Base-by-base conservation (phyloP, 2,113 vertebrate genomes). In the Stomatorhinus ivindoensis region DNA sequence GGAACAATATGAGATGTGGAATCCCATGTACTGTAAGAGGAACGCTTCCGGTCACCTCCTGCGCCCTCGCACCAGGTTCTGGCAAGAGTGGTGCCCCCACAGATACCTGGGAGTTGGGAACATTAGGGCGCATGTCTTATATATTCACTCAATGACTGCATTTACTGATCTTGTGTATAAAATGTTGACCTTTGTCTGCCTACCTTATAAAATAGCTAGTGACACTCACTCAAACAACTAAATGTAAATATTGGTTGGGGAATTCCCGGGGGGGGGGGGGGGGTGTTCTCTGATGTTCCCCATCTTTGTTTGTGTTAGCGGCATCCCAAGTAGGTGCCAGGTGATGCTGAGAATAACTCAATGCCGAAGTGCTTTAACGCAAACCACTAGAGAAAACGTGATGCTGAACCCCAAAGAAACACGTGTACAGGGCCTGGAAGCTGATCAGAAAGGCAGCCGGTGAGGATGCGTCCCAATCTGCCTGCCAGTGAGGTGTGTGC, bases 301-400 rank as follows among this genome's bases (percentile, higher is more conserved):
- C 61, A 76, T 65, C 85, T 88, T 91, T 91, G 15, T 76, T 65
- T 39, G 31, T 91, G 8, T 90, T 87, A 88, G 90, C 89, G 88
- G 84, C 89, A 90, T 92, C 89, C 39, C 17, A 21, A 44, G 53
- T 35, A 39, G 76, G 15, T 82, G 35, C 8, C 80, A 47, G 44
- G 44, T 76, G 19, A 42, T 47, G 80, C 21, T 83, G 80, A 47
- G 44, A 9, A 83, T 83, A 47, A n/a, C 39, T 24, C 80, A 83
- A 10, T 47, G 80, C 39, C 2, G 8, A 44, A 21, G 80, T 46
- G 39, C 19, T 9, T 35, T 83, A 24, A 17, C 35, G 69, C 11
- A 35, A 44, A 82, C 42, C 44, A 42, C 35, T 83, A n/a, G 17
- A 51, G 51, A 46, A 42, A 42, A 15, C 9, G 11, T 61, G n/a